Percentiles rank a stretch among this genome's conserved stretches.
Conservation (phyloP, 1,140 invertebrate genomes). For the Euglossa dilemma region DNA sequence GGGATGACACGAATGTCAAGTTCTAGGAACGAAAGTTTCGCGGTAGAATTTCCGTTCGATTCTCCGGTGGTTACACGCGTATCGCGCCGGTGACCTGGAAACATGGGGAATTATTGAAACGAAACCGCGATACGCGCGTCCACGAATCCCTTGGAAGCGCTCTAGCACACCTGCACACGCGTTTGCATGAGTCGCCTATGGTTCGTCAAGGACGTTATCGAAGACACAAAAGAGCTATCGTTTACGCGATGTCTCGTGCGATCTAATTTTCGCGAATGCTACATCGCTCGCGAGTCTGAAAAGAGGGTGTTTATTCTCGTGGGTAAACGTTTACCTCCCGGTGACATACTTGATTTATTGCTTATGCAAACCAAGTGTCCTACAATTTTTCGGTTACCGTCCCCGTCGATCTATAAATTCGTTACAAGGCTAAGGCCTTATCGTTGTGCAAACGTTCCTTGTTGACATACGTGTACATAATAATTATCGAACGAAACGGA, state of each 20-base stretch:
- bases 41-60: neutral
- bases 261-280: neutral
- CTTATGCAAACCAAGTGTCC: neutral
- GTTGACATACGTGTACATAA: neutral
- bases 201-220: neutral
- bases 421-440: neutral
- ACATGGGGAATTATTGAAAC: neutral
- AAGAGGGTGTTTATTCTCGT: neutral
- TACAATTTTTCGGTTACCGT: neutral
- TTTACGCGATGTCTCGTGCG: neutral
- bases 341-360: neutral
- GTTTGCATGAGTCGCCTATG: neutral
- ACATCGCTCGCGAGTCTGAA: neutral
- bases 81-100: neutral
- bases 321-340: neutral
- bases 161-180: neutral
- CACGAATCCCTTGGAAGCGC: neutral
- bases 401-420: neutral
- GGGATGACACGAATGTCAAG: neutral
- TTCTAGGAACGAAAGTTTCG: neutral
- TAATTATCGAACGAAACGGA: too few species aligned
- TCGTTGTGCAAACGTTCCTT: neutral
- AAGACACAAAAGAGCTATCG: constrained; percentile 25
- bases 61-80: too few species aligned
- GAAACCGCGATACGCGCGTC: neutral